phyloP scores from a whole-genome alignment of 2,888 invertebrate genomes.

The Eilema caniola region DNA sequence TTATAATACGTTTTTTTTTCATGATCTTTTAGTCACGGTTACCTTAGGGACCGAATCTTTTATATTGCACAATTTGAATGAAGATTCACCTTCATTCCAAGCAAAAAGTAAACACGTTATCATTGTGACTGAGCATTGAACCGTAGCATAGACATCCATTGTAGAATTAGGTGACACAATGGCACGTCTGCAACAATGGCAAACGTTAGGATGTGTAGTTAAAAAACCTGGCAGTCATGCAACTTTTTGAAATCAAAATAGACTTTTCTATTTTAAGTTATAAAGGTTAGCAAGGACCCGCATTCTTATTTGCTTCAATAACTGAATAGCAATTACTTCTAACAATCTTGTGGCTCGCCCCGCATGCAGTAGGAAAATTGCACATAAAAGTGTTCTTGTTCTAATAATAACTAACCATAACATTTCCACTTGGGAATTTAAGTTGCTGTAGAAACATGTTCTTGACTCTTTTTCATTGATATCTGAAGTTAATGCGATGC shows the following conservation, averaged over 20 bases:
- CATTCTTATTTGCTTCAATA: slow-evolving; percentile 76
- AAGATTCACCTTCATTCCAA: slow-evolving; percentile 73
- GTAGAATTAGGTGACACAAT: slow-evolving; percentile 79
- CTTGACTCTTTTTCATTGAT: slow-evolving; percentile 55
- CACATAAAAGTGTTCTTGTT: slow-evolving; percentile 78
- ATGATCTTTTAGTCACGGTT: slow-evolving; percentile 77
- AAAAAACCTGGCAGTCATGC: slow-evolving; percentile 63
- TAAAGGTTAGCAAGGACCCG: slow-evolving; percentile 70
- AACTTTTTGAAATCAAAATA: slow-evolving; percentile 62
- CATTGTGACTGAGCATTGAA: slow-evolving; percentile 81
- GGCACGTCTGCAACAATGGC: slow-evolving; percentile 72
- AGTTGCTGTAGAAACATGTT: slow-evolving; percentile 71
- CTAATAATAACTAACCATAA: slow-evolving; percentile 72
- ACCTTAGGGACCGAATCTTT: slow-evolving; percentile 76
- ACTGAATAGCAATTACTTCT: slow-evolving; percentile 78
- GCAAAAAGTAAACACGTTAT: slow-evolving; percentile 82
- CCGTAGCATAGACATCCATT: slow-evolving; percentile 78
- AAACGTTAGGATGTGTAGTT: slow-evolving; percentile 76
- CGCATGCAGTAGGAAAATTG: slow-evolving; percentile 79
- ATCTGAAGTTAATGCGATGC: slow-evolving; percentile 57
- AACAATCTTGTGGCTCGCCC: slow-evolving; percentile 82
- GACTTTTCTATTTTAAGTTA: slow-evolving; percentile 56
- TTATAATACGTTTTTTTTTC: slow-evolving; percentile 55
- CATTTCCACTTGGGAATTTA: slow-evolving; percentile 24
- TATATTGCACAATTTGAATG: slow-evolving; percentile 82